A percentile compares a stretch with the other conserved stretches of the same genome.
phyloP scores from a whole-genome alignment of 2,888 invertebrate species.

The Reticulitermes lucifugus region DNA sequence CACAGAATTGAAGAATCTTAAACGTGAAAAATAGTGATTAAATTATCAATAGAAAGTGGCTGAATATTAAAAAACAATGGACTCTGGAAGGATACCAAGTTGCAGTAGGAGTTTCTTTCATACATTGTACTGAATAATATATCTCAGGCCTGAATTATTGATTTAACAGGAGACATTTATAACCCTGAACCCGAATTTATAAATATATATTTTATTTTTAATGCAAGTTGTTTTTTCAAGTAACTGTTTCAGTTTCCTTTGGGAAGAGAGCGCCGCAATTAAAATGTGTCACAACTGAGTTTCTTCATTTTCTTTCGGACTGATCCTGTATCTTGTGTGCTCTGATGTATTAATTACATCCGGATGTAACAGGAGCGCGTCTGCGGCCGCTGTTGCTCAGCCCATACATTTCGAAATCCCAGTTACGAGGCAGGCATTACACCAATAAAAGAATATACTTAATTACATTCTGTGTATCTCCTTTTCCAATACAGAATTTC shows the following conservation, averaged over 20 bases:
- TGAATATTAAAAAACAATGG: no score
- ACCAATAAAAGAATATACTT: slow-evolving; percentile 4
- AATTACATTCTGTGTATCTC: background rate
- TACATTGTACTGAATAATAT: no score
- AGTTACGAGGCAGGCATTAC: background rate
- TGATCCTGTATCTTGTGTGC: background rate
- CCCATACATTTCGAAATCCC: background rate
- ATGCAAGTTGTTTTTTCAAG: background rate
- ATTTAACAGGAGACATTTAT: no score
- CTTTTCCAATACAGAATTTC: background rate
- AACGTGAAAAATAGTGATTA: no score
- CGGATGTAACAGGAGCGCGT: background rate
- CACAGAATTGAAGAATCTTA: no score
- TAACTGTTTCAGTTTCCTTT: background rate
- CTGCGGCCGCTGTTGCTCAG: background rate
- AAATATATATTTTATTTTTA: background rate
- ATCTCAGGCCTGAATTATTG: no score
- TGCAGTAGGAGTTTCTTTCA: no score
- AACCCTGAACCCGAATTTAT: no score
- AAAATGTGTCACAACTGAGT: background rate
- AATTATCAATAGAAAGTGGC: no score
- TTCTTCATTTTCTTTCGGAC: background rate
- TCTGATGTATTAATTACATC: background rate
- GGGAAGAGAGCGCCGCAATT: background rate
- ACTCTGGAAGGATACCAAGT: no score